Evolutionary conservation across 1,140 invertebrate species (phyloP), one percentile per base, ranked within the genome.

Genomic region (Phymorhynchus buccinoides): DNA sequence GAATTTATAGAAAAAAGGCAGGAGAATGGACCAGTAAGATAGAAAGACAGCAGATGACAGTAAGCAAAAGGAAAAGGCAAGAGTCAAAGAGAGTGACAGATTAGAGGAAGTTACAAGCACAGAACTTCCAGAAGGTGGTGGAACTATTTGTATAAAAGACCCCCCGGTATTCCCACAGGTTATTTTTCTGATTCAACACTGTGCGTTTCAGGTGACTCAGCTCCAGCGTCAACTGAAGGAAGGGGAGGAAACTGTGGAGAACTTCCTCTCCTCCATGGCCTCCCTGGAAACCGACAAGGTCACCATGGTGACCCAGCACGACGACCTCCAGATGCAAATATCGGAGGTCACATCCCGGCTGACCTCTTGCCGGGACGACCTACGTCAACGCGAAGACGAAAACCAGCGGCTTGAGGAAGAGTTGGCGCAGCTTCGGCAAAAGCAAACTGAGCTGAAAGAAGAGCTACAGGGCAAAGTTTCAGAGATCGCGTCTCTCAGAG

Each of bases 151-250:
- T n/a, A n/a, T n/a, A n/a, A n/a, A n/a, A n/a, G n/a, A n/a, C n/a
- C n/a, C n/a, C n/a, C n/a, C n/a, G n/a, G n/a, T n/a, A n/a, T 39
- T 52, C 16, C 94, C 97, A n/a, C 96, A 96, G 84, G 95, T 27
- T 16, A 27, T 73, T n/a, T 73, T 9, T 73, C 71, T 14, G 71
- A 14, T 73, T 73, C 37, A 73, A 52, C 48, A 52, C 22, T 39
- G 14, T 79, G 9, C 30, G 22, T 83, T 83, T 66, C 81, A 83
- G 81, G 39, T 83, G 27, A 6, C 37, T 27, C 41, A 27, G n/a
- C 27, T 71, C n/a, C 62, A 83, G 37, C n/a, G 73, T 7, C 71
- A 68, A 32, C 16, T 44, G 39, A n/a, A 73, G 30, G 81, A 68
- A 42, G n/a, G 62, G 27, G 66, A 83, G 66, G 66, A 83, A 27